phyloP scores from a whole-genome alignment of 2,113 vertebrate species.

The Gila orcuttii region DNA sequence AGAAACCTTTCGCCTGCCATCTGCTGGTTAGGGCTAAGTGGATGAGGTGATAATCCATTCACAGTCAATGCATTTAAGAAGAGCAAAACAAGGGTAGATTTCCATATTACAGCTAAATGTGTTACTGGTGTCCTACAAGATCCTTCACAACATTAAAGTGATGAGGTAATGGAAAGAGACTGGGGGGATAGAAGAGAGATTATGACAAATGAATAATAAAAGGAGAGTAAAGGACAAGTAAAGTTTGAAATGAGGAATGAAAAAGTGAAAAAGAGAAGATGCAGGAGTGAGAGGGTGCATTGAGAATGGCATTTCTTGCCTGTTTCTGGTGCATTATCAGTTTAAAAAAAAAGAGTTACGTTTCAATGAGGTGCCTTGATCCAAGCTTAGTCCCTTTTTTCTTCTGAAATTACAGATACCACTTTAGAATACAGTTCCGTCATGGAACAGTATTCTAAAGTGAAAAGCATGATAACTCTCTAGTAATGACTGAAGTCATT shows the following conservation, averaged over 20 bases:
- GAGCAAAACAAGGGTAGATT: conserved; percentile 36
- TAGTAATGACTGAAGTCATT: no score
- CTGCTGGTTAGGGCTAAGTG: conserved; percentile 53
- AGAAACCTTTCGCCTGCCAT: conserved; percentile 44
- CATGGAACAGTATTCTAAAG: no score
- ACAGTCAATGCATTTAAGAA: conserved; percentile 27
- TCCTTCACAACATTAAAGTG: conserved; percentile 36
- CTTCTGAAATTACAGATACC: not conserved
- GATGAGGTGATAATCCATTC: conserved; percentile 54
- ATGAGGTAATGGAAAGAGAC: not conserved
- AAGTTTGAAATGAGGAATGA: not conserved
- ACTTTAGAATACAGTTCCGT: no score
- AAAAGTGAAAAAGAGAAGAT: not conserved
- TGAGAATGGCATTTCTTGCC: no score
- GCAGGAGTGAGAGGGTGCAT: not conserved
- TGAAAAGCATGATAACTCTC: no score
- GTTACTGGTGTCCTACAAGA: conserved; percentile 21
- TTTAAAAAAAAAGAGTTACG: not conserved
- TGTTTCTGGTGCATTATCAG: no score
- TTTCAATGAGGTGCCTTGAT: conserved; percentile 57
- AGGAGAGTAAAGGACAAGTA: not conserved
- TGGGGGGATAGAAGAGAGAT: not conserved
- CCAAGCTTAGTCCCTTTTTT: conserved; percentile 57
- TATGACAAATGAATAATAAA: not conserved
- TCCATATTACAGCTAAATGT: conserved; percentile 38